Percentiles rank a stretch among this genome's conserved stretches.
Evolutionary conservation across 2,113 vertebrate species (phyloP).

Genomic region (Prolemur simus): DNA sequence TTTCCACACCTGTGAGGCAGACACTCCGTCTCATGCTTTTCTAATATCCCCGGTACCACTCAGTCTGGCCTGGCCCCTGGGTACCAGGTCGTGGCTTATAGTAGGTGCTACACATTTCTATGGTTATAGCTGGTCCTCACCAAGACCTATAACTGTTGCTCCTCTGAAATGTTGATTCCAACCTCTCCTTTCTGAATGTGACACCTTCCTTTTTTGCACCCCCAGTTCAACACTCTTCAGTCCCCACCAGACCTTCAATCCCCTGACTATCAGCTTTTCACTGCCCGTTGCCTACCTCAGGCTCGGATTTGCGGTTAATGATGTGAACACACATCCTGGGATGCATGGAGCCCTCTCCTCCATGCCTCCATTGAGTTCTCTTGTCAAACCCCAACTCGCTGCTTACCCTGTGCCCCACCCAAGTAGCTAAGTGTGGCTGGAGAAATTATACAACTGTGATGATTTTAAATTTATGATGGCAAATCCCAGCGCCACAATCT

Average conservation of each 20-base stretch:
- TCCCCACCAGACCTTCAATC: neutral
- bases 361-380: neutral
- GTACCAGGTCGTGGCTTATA: neutral
- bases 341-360: neutral
- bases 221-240: neutral
- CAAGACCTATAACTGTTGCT: neutral
- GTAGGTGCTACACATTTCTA: neutral
- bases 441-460: neutral
- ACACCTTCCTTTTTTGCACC: neutral
- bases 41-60: rapidly evolving
- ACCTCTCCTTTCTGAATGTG: neutral
- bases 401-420: neutral
- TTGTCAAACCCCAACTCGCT: neutral
- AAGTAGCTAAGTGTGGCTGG: neutral
- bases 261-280: neutral
- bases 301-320: neutral
- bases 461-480: neutral
- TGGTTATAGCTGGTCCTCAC: neutral
- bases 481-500: neutral
- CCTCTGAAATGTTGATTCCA: neutral
- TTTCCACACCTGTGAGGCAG: neutral
- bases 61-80: neutral
- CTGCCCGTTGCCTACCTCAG: neutral
- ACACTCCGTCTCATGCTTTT: neutral
- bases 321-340: neutral